A percentile compares a stretch with the other conserved stretches of the same genome.
These are phyloP conservation scores for Tauraco hartlaubi DNA, from an alignment of 2,797 vertebrate genomes.

Conservation along the genomic window DNA sequence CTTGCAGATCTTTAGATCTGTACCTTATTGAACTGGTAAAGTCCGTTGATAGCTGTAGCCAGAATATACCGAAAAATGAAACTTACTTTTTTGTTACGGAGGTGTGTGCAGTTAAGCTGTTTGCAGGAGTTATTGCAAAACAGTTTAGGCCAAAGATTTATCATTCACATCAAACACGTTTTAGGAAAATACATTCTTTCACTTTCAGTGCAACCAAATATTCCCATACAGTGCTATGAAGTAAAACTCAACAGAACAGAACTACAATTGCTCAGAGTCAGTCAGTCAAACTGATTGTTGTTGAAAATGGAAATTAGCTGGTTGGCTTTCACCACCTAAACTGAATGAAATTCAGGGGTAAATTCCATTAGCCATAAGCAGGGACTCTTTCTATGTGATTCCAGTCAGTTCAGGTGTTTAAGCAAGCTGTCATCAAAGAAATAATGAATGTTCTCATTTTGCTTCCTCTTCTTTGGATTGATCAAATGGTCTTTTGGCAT, in stretches of 20 bases:
- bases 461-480: neutral
- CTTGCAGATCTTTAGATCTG: neutral
- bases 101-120: fast-evolving
- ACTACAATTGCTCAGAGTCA: neutral
- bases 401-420: neutral
- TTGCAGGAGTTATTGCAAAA: neutral
- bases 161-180: neutral
- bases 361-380: neutral
- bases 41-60: neutral
- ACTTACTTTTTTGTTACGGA: neutral
- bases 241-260: neutral
- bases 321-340: neutral
- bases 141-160: neutral
- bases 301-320: neutral
- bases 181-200: neutral
- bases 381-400: neutral
- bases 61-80: neutral
- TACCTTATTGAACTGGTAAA: neutral
- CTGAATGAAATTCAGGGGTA: neutral
- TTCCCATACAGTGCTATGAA: neutral
- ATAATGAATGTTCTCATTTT: neutral
- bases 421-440: neutral
- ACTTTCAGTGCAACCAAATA: neutral
- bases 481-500: neutral
- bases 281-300: neutral